A percentile compares a stretch with the other conserved stretches of the same genome.
Evolutionary conservation across 2,888 invertebrate species (phyloP).

Genomic region (Drepanosiphum platanoidis): DNA sequence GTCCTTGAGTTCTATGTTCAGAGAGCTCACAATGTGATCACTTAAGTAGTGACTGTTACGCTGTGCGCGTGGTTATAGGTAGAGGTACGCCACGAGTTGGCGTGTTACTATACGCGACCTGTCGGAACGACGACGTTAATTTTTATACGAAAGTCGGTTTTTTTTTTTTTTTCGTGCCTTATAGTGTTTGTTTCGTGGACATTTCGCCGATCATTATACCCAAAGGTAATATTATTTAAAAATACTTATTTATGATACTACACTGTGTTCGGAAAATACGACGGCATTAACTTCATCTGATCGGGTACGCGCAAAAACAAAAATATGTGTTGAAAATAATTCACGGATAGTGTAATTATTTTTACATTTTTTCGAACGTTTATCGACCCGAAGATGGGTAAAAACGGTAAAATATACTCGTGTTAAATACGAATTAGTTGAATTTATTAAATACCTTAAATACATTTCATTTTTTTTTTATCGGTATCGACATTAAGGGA

Average conservation of each 20-base stretch:
- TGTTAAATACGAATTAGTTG: too few relatives aligned
- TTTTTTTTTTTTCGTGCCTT: neutral
- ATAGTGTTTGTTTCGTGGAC: neutral
- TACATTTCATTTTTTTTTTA: too few relatives aligned
- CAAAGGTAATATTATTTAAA: neutral
- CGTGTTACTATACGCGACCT: neutral
- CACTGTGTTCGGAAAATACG: neutral
- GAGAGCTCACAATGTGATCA: neutral
- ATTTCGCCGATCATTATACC: neutral
- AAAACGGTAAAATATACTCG: too few relatives aligned
- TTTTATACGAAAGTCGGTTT: neutral
- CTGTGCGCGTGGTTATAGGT: neutral
- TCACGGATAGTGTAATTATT: too few relatives aligned
- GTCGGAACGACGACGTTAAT: neutral
- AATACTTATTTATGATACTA: too few relatives aligned
- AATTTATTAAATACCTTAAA: too few relatives aligned
- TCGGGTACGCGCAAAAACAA: too few relatives aligned
- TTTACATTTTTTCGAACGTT: too few relatives aligned
- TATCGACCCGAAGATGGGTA: too few relatives aligned
- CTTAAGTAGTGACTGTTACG: slow-evolving; percentile 24
- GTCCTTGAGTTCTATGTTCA: slow-evolving; percentile 25
- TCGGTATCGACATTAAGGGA: too few relatives aligned
- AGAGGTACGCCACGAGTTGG: neutral
- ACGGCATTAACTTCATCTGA: neutral
- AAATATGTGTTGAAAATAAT: too few relatives aligned